These are phyloP conservation scores for Meloidogyne floridensis DNA, from an alignment of 1,140 invertebrate species.

Conservation along the genomic window DNA sequence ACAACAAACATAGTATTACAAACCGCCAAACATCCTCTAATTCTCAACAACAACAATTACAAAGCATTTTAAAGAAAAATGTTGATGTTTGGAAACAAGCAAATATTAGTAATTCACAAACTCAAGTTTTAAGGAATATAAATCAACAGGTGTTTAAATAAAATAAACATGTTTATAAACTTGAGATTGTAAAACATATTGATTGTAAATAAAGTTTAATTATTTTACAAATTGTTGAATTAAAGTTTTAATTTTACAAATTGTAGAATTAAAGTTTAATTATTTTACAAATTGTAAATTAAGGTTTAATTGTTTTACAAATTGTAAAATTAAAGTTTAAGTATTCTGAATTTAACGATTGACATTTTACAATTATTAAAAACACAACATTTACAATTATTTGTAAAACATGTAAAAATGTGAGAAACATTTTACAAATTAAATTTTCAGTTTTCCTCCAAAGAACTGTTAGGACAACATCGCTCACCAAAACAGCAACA, in stretches of 20 bases:
- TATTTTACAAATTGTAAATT: too few species aligned
- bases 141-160: neutral
- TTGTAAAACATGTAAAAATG: too few species aligned
- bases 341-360: too few species aligned
- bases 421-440: neutral
- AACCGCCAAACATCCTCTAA: neutral
- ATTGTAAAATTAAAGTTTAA: too few species aligned
- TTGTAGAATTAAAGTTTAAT: too few species aligned
- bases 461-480: neutral
- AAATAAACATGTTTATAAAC: neutral
- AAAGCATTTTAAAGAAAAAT: conserved; percentile 10
- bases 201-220: too few species aligned
- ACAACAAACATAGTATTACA: neutral
- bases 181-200: too few species aligned
- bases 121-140: neutral
- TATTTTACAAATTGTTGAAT: too few species aligned
- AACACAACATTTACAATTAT: too few species aligned
- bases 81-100: neutral
- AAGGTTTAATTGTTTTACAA: too few species aligned
- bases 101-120: neutral
- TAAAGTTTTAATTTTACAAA: too few species aligned
- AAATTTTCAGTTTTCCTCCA: neutral
- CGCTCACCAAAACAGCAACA: conserved; percentile 20
- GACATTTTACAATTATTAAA: too few species aligned
- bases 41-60: neutral